Conservation (phyloP, 2,113 vertebrate genomes). For the Uria aalge region DNA sequence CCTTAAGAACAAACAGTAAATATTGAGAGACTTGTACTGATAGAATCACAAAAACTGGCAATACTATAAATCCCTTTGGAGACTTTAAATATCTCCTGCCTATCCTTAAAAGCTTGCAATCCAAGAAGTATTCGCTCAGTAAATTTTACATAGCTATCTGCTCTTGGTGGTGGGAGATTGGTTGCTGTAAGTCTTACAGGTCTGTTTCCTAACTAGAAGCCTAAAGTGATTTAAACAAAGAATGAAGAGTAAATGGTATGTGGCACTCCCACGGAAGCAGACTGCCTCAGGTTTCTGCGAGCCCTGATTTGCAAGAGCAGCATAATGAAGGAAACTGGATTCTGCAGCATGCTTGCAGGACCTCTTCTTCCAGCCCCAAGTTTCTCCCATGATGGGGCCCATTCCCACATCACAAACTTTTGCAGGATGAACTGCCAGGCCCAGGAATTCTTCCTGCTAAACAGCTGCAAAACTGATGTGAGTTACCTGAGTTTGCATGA, state of each 20-base stretch:
- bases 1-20: conserved; percentile 15
- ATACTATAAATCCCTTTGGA: conserved; percentile 3
- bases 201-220: background rate
- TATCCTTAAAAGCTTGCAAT: background rate
- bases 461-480: rapidly evolving
- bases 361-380: background rate
- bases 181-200: background rate
- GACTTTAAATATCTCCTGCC: background rate
- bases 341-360: background rate
- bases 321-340: background rate
- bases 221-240: background rate
- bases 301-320: background rate
- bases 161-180: background rate
- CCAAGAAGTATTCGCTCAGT: background rate
- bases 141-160: background rate
- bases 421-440: background rate
- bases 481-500: background rate
- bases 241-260: background rate
- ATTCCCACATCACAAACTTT: background rate
- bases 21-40: background rate
- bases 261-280: background rate
- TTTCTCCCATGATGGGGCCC: background rate
- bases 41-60: background rate
- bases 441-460: background rate
- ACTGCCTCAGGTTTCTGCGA: background rate